Evolutionary conservation across 2,113 vertebrate genomes (phyloP).

Genomic region (Vulpes ferrilata): DNA sequence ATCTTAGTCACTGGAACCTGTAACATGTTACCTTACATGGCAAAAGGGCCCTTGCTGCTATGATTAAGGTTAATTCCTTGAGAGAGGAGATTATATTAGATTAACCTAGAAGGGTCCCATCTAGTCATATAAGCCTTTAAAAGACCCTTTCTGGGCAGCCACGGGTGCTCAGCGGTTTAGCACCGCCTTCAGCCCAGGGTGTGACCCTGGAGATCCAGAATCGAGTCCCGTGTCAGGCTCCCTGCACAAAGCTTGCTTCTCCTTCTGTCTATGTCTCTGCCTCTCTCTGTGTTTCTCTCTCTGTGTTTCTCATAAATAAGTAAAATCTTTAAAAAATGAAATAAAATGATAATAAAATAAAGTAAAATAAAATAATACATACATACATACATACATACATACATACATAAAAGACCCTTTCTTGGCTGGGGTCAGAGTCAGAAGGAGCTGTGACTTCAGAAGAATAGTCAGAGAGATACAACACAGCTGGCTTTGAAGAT

Average conservation of each 20-base stretch:
- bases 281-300: no score
- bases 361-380: no score
- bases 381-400: no score
- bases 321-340: no score
- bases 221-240: no score
- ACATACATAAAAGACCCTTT: not conserved
- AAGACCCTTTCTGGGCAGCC: not conserved
- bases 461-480: not conserved
- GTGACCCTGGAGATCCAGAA: no score
- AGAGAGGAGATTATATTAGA: not conserved
- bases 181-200: no score
- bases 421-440: not conserved
- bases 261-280: no score
- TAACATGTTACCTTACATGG: not conserved
- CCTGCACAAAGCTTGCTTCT: no score
- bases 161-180: no score
- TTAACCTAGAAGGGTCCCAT: not conserved
- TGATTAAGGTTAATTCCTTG: not conserved
- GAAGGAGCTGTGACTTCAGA: not conserved
- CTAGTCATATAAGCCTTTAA: not conserved
- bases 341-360: no score
- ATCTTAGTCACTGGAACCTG: not conserved
- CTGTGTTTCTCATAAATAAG: no score
- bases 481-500: not conserved
- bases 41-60: not conserved